A percentile compares a stretch with the other conserved stretches of the same genome.
Evolutionary conservation across 2,113 vertebrate species (phyloP).

Genomic region (Toxostoma redivivum): DNA sequence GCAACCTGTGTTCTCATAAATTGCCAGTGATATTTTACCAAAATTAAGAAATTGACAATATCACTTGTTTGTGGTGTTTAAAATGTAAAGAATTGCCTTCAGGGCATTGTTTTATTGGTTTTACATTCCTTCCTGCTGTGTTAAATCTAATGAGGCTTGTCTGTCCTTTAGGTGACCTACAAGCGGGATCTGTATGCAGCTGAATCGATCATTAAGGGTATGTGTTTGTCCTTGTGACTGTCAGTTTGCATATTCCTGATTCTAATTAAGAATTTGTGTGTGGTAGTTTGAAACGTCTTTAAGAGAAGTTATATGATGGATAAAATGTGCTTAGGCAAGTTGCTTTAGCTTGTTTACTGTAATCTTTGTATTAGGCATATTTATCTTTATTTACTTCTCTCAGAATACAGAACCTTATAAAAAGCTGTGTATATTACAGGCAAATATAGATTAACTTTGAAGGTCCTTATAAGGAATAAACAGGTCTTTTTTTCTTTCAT

Average conservation of each 20-base stretch:
- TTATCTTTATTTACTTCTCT: background rate
- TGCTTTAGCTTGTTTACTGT: background rate
- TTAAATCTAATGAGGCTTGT: slow-evolving; percentile 69
- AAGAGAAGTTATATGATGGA: slow-evolving; percentile 1
- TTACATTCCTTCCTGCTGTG: slow-evolving; percentile 67
- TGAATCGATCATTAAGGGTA: slow-evolving; percentile 96
- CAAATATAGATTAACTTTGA: background rate
- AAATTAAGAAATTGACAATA: slow-evolving; percentile 53
- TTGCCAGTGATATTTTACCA: slow-evolving; percentile 18
- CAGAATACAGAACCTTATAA: background rate
- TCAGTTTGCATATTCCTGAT: slow-evolving; percentile 40
- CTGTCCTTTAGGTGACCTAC: slow-evolving; percentile 92
- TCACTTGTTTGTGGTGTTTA: slow-evolving; percentile 44
- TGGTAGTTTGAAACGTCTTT: slow-evolving; percentile 41
- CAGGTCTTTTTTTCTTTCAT: background rate
- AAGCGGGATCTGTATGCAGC: slow-evolving; percentile 91
- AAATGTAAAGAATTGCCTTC: slow-evolving; percentile 53
- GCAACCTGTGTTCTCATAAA: background rate
- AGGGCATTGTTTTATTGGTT: slow-evolving; percentile 60
- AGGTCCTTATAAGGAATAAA: background rate
- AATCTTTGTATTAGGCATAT: slow-evolving; percentile 3
- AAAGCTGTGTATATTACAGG: background rate
- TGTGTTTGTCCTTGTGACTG: slow-evolving; percentile 57
- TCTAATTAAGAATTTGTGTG: background rate
- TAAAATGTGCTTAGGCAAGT: background rate